These are phyloP conservation scores for Sclerodermus sp. DNA, from an alignment of 2,888 invertebrate genomes.

Conservation along the genomic window DNA sequence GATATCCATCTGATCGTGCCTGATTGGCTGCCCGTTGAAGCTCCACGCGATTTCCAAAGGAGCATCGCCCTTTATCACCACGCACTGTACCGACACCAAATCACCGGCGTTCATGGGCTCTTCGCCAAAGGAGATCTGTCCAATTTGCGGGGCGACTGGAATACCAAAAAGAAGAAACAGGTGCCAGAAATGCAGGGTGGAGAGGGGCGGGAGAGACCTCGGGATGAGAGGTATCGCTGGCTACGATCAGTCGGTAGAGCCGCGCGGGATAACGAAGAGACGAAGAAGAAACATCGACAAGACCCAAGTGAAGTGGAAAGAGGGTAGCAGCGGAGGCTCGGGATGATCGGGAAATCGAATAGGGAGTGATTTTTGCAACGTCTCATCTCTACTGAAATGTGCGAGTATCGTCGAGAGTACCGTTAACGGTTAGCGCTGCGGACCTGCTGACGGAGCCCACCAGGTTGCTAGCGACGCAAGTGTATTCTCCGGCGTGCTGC, in stretches of 20 bases:
- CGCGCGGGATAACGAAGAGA: no score
- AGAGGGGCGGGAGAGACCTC: not conserved
- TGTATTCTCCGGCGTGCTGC: conserved; percentile 59
- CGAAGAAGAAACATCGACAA: no score
- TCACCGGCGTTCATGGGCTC: conserved; percentile 79
- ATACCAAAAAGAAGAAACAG: conserved; percentile 2
- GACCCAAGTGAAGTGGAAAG: no score
- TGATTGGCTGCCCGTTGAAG: conserved; percentile 58
- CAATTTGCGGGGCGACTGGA: conserved; percentile 71
- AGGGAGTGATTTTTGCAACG: no score
- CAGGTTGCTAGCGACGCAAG: conserved; percentile 58
- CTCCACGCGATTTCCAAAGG: conserved; percentile 78
- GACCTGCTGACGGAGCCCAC: conserved; percentile 59
- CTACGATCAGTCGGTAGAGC: no score
- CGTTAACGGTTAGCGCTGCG: conserved; percentile 59
- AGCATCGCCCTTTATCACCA: conserved; percentile 75
- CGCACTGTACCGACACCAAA: conserved; percentile 72
- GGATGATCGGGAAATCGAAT: no score
- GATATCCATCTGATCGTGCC: conserved; percentile 37
- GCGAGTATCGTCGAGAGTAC: conserved; percentile 46
- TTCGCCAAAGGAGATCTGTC: conserved; percentile 74
- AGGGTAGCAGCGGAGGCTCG: no score
- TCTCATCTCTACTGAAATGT: no score
- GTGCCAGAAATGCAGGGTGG: conserved; percentile 5
- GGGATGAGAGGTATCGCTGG: no score